Conservation (phyloP, 92 coral and sea anemone genomes). For the Hydrozoanthus gracilis region DNA sequence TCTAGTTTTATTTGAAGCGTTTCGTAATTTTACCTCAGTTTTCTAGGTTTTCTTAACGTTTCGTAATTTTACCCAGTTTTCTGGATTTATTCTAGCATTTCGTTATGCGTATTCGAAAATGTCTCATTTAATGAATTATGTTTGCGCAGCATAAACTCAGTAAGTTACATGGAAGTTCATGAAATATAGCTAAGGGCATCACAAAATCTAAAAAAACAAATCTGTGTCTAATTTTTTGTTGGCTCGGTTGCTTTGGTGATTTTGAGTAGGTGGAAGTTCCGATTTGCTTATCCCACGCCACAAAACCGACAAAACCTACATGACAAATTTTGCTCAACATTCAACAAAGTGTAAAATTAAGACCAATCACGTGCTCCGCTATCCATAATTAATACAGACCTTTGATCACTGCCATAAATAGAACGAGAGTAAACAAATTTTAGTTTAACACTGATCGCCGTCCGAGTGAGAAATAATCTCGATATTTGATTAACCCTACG, state of each 20-base stretch:
- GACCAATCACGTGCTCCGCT: neutral
- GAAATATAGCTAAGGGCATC: too few relatives aligned
- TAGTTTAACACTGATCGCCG: neutral
- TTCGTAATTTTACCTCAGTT: too few relatives aligned
- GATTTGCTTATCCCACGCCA: neutral
- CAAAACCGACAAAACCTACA: neutral
- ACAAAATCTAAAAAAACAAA: neutral
- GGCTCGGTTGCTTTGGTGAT: neutral
- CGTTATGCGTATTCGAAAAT: too few relatives aligned
- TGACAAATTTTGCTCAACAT: neutral
- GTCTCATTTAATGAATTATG: too few relatives aligned
- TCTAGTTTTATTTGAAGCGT: too few relatives aligned
- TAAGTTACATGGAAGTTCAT: too few relatives aligned
- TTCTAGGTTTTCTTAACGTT: too few relatives aligned
- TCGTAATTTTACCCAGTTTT: too few relatives aligned
- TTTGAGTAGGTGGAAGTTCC: neutral
- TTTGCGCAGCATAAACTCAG: too few relatives aligned
- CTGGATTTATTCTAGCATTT: too few relatives aligned
- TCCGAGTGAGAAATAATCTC: neutral
- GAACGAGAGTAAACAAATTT: slow-evolving; percentile 12
- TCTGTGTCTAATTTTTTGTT: neutral
- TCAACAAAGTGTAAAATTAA: neutral
- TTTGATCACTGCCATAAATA: slow-evolving; percentile 26
- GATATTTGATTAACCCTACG: neutral
- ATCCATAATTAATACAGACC: slow-evolving; percentile 30